These are phyloP conservation scores for Stegostoma tigrinum DNA, from an alignment of 2,113 vertebrate genomes.

Conservation along the genomic window DNA sequence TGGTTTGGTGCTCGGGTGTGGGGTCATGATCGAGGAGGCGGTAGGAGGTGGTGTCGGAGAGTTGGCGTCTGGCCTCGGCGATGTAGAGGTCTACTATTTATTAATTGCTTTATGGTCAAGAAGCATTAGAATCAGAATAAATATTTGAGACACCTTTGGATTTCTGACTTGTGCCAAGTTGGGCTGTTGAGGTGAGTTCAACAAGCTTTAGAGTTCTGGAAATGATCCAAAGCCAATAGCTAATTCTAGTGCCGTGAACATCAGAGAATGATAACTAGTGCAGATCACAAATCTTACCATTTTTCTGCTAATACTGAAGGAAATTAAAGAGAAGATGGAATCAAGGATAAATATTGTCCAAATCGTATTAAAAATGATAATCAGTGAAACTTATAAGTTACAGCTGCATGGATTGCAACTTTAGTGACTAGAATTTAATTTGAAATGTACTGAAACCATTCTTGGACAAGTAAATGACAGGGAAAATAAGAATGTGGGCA, in stretches of 20 bases:
- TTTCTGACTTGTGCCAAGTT: background rate
- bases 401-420: background rate
- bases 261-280: background rate
- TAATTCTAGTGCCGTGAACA: background rate
- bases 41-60: too few species aligned
- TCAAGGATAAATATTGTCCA: background rate
- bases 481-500: background rate
- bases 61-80: too few species aligned
- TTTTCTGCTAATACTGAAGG: background rate
- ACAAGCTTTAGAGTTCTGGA: background rate
- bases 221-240: background rate
- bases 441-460: background rate
- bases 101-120: background rate
- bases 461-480: background rate
- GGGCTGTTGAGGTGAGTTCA: background rate
- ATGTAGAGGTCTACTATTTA: background rate
- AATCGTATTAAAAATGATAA: background rate
- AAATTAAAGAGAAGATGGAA: background rate
- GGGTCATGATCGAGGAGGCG: too few species aligned
- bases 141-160: background rate
- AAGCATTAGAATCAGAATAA: background rate
- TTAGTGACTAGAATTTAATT: background rate
- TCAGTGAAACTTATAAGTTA: background rate
- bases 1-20: too few species aligned
- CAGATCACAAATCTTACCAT: background rate